Evolutionary conservation across 2,888 invertebrate species (phyloP).

Genomic region (Ceramica pisi): DNA sequence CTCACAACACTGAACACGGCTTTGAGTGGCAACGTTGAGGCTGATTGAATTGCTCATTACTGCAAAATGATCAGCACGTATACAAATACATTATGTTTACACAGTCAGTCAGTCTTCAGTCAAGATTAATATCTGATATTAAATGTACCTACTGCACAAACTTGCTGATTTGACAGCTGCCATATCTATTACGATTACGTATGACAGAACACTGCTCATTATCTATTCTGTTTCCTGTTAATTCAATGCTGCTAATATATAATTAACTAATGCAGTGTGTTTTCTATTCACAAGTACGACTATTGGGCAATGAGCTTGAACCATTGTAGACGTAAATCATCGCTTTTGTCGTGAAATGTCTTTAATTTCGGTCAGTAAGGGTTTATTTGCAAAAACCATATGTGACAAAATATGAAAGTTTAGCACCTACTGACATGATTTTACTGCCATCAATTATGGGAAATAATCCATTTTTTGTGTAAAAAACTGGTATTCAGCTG

Average conservation of each 20-base stretch:
- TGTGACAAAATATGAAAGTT: no score
- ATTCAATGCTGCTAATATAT: constrained; percentile 1
- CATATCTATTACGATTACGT: constrained; percentile 2
- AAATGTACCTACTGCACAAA: constrained; percentile 9
- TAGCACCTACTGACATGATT: no score
- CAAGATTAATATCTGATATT: constrained; percentile 24
- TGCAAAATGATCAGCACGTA: constrained; percentile 30
- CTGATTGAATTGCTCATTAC: constrained; percentile 38
- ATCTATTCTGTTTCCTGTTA: constrained; percentile 18
- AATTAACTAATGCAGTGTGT: constrained; percentile 3
- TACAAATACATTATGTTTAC: neutral
- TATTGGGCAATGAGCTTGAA: neutral
- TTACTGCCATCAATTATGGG: no score
- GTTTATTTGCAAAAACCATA: no score
- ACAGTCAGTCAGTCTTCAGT: constrained; percentile 12
- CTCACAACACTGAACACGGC: constrained; percentile 25
- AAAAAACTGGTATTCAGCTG: no score
- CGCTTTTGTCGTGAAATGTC: neutral
- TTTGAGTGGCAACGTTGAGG: constrained; percentile 14
- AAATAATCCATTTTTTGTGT: no score
- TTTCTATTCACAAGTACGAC: neutral
- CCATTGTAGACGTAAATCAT: neutral
- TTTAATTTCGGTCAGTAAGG: no score
- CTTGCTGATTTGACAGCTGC: constrained; percentile 26
- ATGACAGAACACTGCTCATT: constrained; percentile 13